Evolutionary conservation across 2,797 vertebrate genomes (phyloP).

Genomic region (Cephalopachus bancanus): DNA sequence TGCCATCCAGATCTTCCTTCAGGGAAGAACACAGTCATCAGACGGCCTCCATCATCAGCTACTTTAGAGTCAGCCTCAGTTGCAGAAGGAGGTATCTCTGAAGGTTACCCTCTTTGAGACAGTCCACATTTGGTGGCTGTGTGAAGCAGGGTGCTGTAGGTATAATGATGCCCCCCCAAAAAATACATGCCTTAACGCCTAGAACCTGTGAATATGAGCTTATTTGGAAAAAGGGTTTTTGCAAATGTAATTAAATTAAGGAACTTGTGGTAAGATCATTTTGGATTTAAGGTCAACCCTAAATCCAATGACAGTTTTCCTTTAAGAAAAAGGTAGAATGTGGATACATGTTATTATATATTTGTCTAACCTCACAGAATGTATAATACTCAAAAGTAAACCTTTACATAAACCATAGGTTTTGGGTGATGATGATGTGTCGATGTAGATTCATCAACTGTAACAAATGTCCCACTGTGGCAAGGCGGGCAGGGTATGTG

Average conservation of each 20-base stretch:
- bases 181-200: neutral
- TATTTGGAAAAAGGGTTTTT: neutral
- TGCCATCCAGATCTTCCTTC: neutral
- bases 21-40: neutral
- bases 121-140: neutral
- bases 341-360: neutral
- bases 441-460: no score
- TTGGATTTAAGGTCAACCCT: neutral
- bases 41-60: neutral
- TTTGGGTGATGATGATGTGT: neutral
- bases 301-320: neutral
- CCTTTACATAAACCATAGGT: neutral
- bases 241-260: neutral
- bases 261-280: neutral
- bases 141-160: neutral
- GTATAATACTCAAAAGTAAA: neutral
- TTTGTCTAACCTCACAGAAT: neutral
- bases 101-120: neutral
- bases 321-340: neutral
- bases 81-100: neutral
- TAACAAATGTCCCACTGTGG: neutral
- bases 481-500: neutral
- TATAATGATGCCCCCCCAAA: neutral
- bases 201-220: neutral
- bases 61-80: neutral